Base-by-base conservation (phyloP, 2,888 invertebrate species). In the Nysson spinosus region DNA sequence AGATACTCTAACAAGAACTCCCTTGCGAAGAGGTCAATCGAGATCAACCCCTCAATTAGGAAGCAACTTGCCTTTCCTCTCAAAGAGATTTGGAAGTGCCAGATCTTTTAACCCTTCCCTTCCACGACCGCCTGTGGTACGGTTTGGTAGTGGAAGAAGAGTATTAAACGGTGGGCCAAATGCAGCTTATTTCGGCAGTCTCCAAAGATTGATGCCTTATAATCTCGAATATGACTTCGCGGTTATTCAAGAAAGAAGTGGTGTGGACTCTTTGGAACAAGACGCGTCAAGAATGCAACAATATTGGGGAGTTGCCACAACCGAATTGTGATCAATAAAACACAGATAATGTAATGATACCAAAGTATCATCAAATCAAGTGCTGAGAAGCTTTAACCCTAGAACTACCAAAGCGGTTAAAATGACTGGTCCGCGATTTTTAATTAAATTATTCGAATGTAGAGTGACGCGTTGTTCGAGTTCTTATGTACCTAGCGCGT, bases 231-330 rank as follows among this genome's bases (percentile, higher is more conserved):
- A 95, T 80, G 95, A 95, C 86, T 95, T 95, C 85, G 92, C 94
- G 30, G 92, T 94, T 19, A 94, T 94, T 85, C 94, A 94, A 82
- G 95, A 95, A 83, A 90, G 94, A 75, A 90, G 91, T 49, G 89
- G 89, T 52, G 90, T 92, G 75, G 95, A 95, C 81, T 95, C 94
- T 0, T 87, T 93, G 68, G 95, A 95, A 81, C 91, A 94, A 66
- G 95, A 95, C 81, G 92, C 91, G 50, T 78, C 83, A n/a, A 90
- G 96, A 51, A 95, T 96, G 94, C 94, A 95, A 77, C 95, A 95
- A 79, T 96, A 96, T 87, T 96, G 96, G 96, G 95, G 95, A 46
- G 95, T 96, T 39, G 95, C 95, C 9, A 95, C 95, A 1, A 96
- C 95, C 0, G 95, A 95, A 86, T 87, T 96, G 72, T 95, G 89